A percentile compares a stretch with the other conserved stretches of the same genome.
These are phyloP conservation scores for Teleogryllus occipitalis DNA, from an alignment of 1,140 invertebrate species.

Conservation along the genomic window DNA sequence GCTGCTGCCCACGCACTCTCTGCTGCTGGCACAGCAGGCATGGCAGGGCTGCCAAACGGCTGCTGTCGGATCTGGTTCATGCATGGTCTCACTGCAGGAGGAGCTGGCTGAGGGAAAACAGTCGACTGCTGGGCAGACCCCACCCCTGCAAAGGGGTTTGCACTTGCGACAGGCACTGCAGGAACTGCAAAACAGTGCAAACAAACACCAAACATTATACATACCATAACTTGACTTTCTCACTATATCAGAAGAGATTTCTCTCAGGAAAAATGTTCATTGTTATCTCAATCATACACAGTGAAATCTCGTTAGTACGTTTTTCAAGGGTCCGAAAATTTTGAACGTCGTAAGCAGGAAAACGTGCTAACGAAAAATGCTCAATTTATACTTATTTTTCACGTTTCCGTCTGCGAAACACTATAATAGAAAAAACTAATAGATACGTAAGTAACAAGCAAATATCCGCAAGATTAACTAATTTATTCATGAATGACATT, in stretches of 20 bases:
- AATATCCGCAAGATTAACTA: no score
- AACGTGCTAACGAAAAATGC: background rate
- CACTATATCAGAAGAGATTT: background rate
- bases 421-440: no score
- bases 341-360: background rate
- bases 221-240: background rate
- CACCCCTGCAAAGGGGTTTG: conserved; percentile 17
- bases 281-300: background rate
- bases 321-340: background rate
- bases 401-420: no score
- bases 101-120: background rate
- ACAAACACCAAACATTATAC: background rate
- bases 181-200: background rate
- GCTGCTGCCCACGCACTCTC: conserved; percentile 11
- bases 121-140: background rate
- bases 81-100: conserved; percentile 8
- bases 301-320: background rate
- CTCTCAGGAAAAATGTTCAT: background rate
- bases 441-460: no score
- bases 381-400: no score
- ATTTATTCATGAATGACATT: no score
- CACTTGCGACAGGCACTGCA: conserved; percentile 12
- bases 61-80: conserved; percentile 20
- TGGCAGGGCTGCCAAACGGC: background rate
- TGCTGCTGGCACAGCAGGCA: background rate